Base-by-base conservation (phyloP, 2,797 vertebrate genomes). In the Pogoniulus pusillus region DNA sequence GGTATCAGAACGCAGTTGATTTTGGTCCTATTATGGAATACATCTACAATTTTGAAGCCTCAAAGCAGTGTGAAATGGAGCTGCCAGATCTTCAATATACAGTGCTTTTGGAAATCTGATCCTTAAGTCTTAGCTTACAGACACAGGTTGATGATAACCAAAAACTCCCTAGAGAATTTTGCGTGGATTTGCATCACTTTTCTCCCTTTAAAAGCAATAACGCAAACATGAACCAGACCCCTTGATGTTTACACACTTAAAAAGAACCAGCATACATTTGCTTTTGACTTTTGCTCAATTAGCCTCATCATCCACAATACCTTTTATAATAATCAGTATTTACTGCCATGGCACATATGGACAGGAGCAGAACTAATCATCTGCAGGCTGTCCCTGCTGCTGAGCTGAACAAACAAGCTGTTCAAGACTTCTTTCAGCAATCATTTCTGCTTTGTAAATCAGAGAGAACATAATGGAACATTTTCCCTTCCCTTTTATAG, bases 281-380 rank as follows among this genome's bases (percentile, higher is more conserved):
- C 3, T 87, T 93, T 81, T 72, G 41, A 89, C 17, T 77, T 91
- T 73, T 82, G 39, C 43, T 81, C 47, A 83, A 85, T 95, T 91
- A 92, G 26, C 41, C 45, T 84, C 35, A 76, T 76, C n/a, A 85
- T n/a, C 62, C 34, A 43, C 43, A 39, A 32, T 87, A 30, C 58
- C 37, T 64, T 85, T 82, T 64, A 22, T 55, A 89, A 81, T 60
- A 87, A 58, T 91, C 55, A 86, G 58, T 53, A 70, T 82, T 95
- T 89, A 79, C 41, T 68, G 19, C 22, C 78, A 47, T 70, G 24
- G 76, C 45, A 39, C 27, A 65, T 85, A 90, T 62, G 55, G 43
- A 16, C 62, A 86, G 0, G 2, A 90, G 59, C 3, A 29, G 59
- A 95, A 93, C 79, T 57, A 58, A 72, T 89, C 29, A 39, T 74